A percentile compares a stretch with the other conserved stretches of the same genome.
Conservation (phyloP, 35 echinoderm and acorn worm genomes). For the Lytechinus pictus region DNA sequence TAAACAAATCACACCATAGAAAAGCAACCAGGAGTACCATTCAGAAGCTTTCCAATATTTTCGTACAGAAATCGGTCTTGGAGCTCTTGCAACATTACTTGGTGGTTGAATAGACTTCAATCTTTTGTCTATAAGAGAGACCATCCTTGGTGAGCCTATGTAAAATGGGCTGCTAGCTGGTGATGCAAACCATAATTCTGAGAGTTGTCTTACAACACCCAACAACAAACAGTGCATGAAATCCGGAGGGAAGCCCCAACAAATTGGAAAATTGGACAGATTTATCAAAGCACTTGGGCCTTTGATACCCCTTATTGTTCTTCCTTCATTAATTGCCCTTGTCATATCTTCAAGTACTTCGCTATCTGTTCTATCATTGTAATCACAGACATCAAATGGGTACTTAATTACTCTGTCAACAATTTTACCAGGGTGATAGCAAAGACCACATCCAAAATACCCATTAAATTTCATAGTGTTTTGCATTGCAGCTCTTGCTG, state of each 20-base stretch:
- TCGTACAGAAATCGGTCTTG: not conserved
- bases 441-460: slow-evolving; percentile 66
- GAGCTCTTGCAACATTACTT: no score
- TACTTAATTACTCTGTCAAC: slow-evolving; percentile 62
- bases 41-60: slow-evolving; percentile 75
- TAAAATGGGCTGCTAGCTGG: no score
- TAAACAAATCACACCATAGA: slow-evolving; percentile 53
- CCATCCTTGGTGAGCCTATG: no score
- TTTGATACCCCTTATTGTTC: slow-evolving; percentile 53
- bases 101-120: no score
- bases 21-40: slow-evolving; percentile 74
- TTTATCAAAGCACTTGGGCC: slow-evolving; percentile 62
- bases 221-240: slow-evolving; percentile 47
- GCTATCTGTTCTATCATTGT: slow-evolving; percentile 60
- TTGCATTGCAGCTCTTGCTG: slow-evolving; percentile 61
- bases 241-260: no score
- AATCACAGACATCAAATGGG: slow-evolving; percentile 64
- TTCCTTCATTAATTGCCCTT: slow-evolving; percentile 15
- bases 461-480: slow-evolving; percentile 72
- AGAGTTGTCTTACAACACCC: slow-evolving; percentile 31
- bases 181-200: no score
- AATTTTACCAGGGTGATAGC: slow-evolving; percentile 64
- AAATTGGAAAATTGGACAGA: slow-evolving; percentile 17
- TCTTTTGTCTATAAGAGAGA: no score
- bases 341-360: slow-evolving; percentile 64